phyloP scores from a whole-genome alignment of 2,888 invertebrate species.

The Anaspis maculata region DNA sequence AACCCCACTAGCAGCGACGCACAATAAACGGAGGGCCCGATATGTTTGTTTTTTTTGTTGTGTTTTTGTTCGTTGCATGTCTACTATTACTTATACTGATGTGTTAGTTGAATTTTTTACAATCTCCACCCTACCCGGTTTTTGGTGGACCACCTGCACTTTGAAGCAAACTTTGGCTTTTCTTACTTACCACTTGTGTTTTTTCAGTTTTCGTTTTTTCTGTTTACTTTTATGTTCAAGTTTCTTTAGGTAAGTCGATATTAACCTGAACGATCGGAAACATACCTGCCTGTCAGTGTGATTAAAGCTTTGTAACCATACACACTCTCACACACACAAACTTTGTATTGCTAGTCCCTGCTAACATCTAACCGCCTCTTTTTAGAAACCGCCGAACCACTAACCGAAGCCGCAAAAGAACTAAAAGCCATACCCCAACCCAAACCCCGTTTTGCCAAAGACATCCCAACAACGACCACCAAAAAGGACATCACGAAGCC shows the following conservation, averaged over 20 bases:
- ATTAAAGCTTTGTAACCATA: constrained; percentile 11
- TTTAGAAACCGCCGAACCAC: constrained; percentile 41
- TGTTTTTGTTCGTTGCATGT: constrained; percentile 25
- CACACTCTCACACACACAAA: not conserved
- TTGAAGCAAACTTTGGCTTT: constrained; percentile 35
- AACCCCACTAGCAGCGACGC: not conserved
- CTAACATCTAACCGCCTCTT: constrained; percentile 41
- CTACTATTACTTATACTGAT: not conserved
- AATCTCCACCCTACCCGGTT: constrained; percentile 1
- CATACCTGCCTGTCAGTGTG: constrained; percentile 28
- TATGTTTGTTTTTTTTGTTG: constrained; percentile 37
- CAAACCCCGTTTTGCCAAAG: constrained; percentile 41
- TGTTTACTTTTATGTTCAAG: constrained; percentile 13
- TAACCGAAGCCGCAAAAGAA: constrained; percentile 34
- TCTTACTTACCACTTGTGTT: constrained; percentile 17
- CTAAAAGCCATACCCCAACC: constrained; percentile 43
- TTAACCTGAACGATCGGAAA: constrained; percentile 13
- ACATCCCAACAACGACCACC: constrained; percentile 23
- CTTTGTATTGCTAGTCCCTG: constrained; percentile 35
- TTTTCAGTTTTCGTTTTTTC: constrained; percentile 22
- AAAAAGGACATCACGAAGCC: constrained; percentile 14
- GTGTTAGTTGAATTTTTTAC: not conserved
- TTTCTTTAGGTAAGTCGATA: constrained; percentile 6
- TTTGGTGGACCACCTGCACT: constrained; percentile 17
- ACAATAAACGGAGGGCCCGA: constrained; percentile 34